Evolutionary conservation across 1,140 invertebrate genomes (phyloP).

Genomic region (Rhagoletis zephyria): DNA sequence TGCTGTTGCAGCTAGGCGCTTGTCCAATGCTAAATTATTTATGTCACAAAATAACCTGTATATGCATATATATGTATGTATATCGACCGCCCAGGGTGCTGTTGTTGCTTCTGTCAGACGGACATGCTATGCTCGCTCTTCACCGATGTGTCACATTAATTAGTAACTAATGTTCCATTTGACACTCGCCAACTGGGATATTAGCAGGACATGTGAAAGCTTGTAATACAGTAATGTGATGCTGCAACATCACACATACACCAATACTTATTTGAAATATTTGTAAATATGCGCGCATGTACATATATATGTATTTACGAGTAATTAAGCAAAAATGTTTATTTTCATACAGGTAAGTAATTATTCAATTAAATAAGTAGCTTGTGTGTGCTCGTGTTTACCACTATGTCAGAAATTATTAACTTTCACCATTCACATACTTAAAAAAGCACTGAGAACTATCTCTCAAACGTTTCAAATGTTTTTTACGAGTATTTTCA

Average conservation of each 20-base stretch:
- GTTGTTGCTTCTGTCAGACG: too few species aligned
- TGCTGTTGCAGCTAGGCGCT: neutral
- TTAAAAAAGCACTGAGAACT: too few species aligned
- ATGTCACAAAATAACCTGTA: too few species aligned
- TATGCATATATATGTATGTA: too few species aligned
- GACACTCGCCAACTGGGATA: neutral
- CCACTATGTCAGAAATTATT: neutral
- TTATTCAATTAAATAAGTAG: neutral
- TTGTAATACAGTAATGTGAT: neutral
- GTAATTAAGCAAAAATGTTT: too few species aligned
- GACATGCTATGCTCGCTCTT: neutral
- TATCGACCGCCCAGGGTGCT: too few species aligned
- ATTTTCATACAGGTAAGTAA: too few species aligned
- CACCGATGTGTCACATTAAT: slow-evolving; percentile 24
- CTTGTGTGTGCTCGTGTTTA: neutral
- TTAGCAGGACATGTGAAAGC: neutral
- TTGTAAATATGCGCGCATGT: neutral
- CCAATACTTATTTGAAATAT: neutral
- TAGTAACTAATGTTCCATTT: slow-evolving; percentile 25
- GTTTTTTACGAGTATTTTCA: too few species aligned
- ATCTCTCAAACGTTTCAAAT: too few species aligned
- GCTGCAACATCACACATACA: neutral
- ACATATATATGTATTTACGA: neutral
- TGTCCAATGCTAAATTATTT: neutral
- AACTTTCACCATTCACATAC: neutral